A percentile compares a stretch with the other conserved stretches of the same genome.
Conservation (phyloP, 2,888 invertebrate species). For the Dynastes tityus region DNA sequence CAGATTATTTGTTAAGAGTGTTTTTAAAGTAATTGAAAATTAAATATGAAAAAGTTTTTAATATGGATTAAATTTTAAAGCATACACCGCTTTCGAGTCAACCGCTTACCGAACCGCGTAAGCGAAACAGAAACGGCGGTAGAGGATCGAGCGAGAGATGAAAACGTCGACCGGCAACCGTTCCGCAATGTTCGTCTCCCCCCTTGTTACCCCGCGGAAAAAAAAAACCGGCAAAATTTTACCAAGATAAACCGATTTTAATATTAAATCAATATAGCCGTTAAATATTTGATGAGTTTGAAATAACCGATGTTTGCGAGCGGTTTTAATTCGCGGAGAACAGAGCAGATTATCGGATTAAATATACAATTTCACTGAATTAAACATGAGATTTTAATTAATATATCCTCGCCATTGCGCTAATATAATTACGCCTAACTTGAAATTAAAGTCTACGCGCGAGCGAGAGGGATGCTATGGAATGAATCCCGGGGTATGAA, state of each 20-base stretch:
- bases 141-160: background rate
- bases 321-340: conserved; percentile 69
- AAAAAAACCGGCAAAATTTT: conserved; percentile 48
- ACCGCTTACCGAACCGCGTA: background rate
- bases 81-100: conserved; percentile 21
- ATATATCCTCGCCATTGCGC: conserved; percentile 65
- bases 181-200: too few relatives aligned
- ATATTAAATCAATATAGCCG: conserved; percentile 64
- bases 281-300: conserved; percentile 66
- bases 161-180: conserved; percentile 18
- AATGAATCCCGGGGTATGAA: conserved; percentile 56
- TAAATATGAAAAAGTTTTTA: conserved; percentile 54
- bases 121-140: conserved; percentile 5
- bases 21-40: conserved; percentile 54
- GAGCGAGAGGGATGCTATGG: conserved; percentile 56
- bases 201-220: background rate
- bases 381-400: conserved; percentile 71
- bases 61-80: conserved; percentile 52
- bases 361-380: conserved; percentile 70
- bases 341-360: conserved; percentile 70
- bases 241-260: conserved; percentile 60
- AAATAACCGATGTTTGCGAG: conserved; percentile 68
- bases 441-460: conserved; percentile 65
- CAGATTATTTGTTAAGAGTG: conserved; percentile 35
- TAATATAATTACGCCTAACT: conserved; percentile 66